These are phyloP conservation scores for Drosophila nannoptera DNA, from an alignment of 1,140 invertebrate species.

Conservation along the genomic window DNA sequence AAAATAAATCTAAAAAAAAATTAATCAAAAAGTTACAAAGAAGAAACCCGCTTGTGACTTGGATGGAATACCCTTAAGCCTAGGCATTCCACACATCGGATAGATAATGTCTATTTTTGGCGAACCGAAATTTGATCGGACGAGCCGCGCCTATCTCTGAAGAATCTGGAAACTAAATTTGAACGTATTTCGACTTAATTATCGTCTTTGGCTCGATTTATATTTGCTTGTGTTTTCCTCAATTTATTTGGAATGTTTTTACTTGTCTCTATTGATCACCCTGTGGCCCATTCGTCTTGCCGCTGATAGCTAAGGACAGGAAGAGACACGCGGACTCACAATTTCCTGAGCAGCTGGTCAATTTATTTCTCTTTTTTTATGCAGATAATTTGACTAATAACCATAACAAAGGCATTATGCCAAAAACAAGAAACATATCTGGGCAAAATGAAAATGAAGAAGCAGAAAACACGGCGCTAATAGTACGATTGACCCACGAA, in stretches of 20 bases:
- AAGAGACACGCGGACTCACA: conserved; percentile 11
- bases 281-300: neutral
- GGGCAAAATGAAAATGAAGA: conserved; percentile 20
- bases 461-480: conserved; percentile 23
- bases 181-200: no score
- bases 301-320: neutral
- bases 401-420: conserved; percentile 29
- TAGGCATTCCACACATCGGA: no score
- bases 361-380: conserved; percentile 18
- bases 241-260: no score
- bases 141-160: no score
- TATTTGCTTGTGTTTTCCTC: no score
- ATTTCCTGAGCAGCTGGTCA: conserved; percentile 21
- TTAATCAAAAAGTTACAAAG: no score
- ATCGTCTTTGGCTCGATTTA: no score
- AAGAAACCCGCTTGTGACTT: no score
- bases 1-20: neutral
- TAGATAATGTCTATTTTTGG: no score
- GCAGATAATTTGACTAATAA: conserved; percentile 23
- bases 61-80: no score
- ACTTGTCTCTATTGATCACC: neutral
- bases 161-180: no score
- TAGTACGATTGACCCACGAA: conserved; percentile 62
- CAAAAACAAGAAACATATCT: conserved; percentile 14
- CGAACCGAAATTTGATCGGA: no score